phyloP scores from a whole-genome alignment of 2,113 vertebrate genomes.

The Lasiurus borealis region DNA sequence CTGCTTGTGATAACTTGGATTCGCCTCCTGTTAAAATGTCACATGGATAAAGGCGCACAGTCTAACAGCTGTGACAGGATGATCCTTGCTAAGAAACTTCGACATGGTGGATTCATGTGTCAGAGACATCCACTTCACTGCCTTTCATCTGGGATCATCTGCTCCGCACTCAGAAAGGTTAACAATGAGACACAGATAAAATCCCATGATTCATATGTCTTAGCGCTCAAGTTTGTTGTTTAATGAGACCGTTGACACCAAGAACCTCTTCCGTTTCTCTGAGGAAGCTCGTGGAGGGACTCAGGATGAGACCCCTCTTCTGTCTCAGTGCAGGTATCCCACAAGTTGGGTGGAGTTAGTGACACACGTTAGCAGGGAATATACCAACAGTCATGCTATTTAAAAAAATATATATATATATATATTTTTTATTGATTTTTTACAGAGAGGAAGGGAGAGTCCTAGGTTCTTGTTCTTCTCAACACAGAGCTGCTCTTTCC shows the following conservation, averaged over 20 bases:
- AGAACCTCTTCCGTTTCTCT: not conserved
- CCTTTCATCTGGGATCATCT: conserved; percentile 78
- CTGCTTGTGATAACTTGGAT: conserved; percentile 84
- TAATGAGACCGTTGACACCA: not conserved
- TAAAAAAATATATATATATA: no score
- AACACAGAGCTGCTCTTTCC: not conserved
- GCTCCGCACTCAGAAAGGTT: conserved; percentile 64
- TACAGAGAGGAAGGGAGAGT: not conserved
- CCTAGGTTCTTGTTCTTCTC: not conserved
- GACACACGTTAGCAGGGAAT: not conserved
- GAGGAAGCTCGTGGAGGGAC: not conserved
- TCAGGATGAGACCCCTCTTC: not conserved
- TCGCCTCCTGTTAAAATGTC: conserved; percentile 88
- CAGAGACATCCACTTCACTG: conserved; percentile 81
- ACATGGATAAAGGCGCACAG: conserved; percentile 87
- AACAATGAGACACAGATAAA: conserved; percentile 31
- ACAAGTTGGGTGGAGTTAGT: not conserved
- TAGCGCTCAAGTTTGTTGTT: conserved; percentile 19
- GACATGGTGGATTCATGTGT: conserved; percentile 79
- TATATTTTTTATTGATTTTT: no score
- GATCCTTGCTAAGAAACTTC: conserved; percentile 85
- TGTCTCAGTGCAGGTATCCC: not conserved
- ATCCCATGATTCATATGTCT: conserved; percentile 17
- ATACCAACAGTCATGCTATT: not conserved
- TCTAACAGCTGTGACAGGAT: conserved; percentile 87